Evolutionary conservation across 2,797 vertebrate genomes (phyloP).

Genomic region (Odontamblyopus lacepedii): DNA sequence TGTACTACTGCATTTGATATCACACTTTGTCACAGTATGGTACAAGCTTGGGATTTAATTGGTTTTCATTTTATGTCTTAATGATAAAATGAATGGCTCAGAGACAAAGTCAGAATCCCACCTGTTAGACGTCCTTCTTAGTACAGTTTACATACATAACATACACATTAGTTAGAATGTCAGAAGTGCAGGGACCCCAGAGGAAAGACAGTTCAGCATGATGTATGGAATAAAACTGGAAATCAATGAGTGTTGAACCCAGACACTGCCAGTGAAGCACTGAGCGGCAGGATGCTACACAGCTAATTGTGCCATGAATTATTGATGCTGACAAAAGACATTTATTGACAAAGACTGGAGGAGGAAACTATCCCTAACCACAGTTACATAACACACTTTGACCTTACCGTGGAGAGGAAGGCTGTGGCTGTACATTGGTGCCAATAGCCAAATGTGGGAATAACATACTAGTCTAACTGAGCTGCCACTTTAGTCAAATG

Average conservation of each 20-base stretch:
- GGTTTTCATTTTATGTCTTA: no score
- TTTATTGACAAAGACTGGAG: slow-evolving; percentile 47
- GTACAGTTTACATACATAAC: not conserved
- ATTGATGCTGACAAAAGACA: slow-evolving; percentile 56
- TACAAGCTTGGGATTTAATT: no score
- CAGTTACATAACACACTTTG: slow-evolving; percentile 3
- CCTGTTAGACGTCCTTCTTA: no score
- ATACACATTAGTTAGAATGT: slow-evolving; percentile 15
- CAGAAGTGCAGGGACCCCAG: slow-evolving; percentile 11
- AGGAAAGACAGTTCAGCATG: slow-evolving; percentile 36
- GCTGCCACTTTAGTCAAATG: not conserved
- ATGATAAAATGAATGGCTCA: no score
- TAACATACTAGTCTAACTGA: not conserved
- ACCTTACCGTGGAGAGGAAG: not conserved
- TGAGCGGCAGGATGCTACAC: slow-evolving; percentile 33
- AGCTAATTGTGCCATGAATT: slow-evolving; percentile 73
- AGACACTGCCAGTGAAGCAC: slow-evolving; percentile 42
- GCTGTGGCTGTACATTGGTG: not conserved
- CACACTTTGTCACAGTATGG: no score
- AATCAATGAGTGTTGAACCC: slow-evolving; percentile 55
- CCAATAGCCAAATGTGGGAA: not conserved
- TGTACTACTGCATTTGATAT: no score
- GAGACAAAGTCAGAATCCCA: no score
- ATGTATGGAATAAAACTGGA: slow-evolving; percentile 24
- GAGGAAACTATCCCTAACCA: slow-evolving; percentile 19